Evolutionary conservation across 2,888 invertebrate genomes (phyloP), one percentile per base, ranked within the genome.

Genomic region (Pinctada fucata): DNA sequence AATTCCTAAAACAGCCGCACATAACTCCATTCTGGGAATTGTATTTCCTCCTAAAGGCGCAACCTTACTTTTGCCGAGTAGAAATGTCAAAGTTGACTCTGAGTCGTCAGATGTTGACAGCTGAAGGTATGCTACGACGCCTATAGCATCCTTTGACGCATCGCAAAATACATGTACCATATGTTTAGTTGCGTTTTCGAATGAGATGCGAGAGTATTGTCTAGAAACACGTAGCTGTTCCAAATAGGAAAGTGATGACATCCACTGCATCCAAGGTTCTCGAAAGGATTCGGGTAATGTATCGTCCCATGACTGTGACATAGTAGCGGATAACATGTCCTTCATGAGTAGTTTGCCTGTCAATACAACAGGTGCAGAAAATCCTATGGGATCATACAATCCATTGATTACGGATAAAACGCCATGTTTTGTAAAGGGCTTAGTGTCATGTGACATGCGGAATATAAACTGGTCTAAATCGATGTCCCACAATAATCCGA

Each of bases 401-500:
- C 75, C 72, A 45, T 79, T 79, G 8, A 84, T 72, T 13, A 76
- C 72, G 4, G 84, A 83, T 8, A 85, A 72, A 2, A 84, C 73
- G 16, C 83, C 80, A 4, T 84, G 72, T 64, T 79, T 78, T 4
- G 81, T 84, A 8, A 64, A 58, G 10, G 79, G 80, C 16, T 64
- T 78, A 8, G 76, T 52, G 45, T 16, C 48, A 49, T 64, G 50
- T 3, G 66, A 51, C 0, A 80, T 72, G 1, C 63, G 51, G 72
- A 83, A 82, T 0, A 51, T 48, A 31, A 86, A 78, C 3, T 31
- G 13, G 68, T 87, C 87, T n/a, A 50, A 13, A 10, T 78, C 71
- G n/a, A 80, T 58, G 58, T 72, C 49, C 87, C 87, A 87, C 2
- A 10, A 16, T 5, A 88, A 65, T 10, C 87, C 86, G n/a, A 87